Evolutionary conservation across 2,888 invertebrate genomes (phyloP), one percentile per base, ranked within the genome.

Genomic region (Dexiosoma caninum): DNA sequence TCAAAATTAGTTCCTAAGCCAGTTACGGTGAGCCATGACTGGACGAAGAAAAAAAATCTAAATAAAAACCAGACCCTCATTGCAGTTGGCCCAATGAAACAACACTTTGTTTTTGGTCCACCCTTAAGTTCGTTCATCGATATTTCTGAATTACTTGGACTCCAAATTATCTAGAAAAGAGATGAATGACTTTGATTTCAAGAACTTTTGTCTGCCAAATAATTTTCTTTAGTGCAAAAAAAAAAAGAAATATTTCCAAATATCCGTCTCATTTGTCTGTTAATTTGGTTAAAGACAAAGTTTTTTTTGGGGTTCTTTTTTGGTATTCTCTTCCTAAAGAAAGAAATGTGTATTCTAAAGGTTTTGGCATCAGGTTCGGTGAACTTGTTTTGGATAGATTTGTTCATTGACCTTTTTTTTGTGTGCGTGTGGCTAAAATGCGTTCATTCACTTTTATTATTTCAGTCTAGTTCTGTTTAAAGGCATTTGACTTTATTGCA

Each of bases 401-500:
- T 72, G 72, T 74, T 49, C 67, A 81, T 21, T 74, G 77, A 81
- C 74, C 72, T 77, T 74, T 74, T n/a, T n/a, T 67, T 60, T 71
- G 23, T 53, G 19, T 53, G 59, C 14, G 16, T 71, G 16, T 9
- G 14, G 12, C 23, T 40, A 30, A 30, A 62, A 71, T 71, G 35
- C 44, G 75, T 51, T 66, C 59, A 75, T 76, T 80, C 53, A 76
- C 64, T 76, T 67, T 53, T 67, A 35, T 59, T 57, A 53, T 62
- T 55, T 60, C n/a, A 14, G 35, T 32, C 53, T 66, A 40, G 23
- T 14, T 60, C 35, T 53, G 49, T 53, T 32, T n/a, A 46, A 49
- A 35, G 44, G 27, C 27, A 42, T 49, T 69, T 55, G 49, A 59
- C 62, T 60, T 66, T 69, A 59, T 70, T 35, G 46, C 16, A 64